A percentile compares a stretch with the other conserved stretches of the same genome.
Conservation (phyloP, 2,888 invertebrate species). For the Tenthredo notha region DNA sequence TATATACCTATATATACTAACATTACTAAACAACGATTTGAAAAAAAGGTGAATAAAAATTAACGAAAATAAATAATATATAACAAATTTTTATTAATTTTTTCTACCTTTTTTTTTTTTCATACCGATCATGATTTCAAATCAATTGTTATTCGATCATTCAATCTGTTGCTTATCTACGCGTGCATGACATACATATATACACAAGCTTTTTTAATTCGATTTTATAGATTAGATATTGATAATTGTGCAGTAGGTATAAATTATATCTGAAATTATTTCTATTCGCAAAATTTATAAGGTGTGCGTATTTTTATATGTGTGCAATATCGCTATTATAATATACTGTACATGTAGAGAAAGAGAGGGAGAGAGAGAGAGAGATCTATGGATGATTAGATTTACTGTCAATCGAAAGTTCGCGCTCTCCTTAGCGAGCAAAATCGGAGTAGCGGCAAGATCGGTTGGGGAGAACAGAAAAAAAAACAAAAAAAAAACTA, state of each 20-base stretch:
- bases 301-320: background rate
- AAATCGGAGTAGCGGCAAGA: background rate
- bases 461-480: background rate
- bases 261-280: background rate
- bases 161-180: background rate
- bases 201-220: background rate
- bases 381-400: background rate
- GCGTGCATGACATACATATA: background rate
- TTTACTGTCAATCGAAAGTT: slow-evolving; percentile 36
- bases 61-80: background rate
- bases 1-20: background rate
- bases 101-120: background rate
- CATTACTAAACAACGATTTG: background rate
- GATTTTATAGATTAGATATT: background rate
- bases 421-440: slow-evolving; percentile 15
- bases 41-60: background rate
- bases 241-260: background rate
- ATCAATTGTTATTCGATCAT: background rate
- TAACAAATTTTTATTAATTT: background rate
- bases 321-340: background rate
- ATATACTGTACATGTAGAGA: background rate
- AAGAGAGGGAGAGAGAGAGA: no score
- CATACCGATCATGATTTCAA: background rate
- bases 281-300: background rate
- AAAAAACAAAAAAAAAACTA: no score